Base-by-base conservation (phyloP, 1,140 invertebrate genomes). In the Diachasma alloeum region DNA sequence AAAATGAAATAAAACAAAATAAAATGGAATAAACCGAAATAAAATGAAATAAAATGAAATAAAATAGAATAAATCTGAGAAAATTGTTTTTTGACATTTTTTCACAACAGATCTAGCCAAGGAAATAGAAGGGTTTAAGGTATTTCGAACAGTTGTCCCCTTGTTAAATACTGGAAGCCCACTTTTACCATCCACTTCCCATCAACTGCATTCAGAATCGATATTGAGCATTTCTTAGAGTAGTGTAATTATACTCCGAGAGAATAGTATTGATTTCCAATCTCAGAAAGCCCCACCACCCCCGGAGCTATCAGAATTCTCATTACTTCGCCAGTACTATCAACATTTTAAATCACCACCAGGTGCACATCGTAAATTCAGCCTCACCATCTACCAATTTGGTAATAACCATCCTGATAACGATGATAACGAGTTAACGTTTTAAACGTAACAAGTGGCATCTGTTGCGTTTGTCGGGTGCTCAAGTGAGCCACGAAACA, bases 401-500 rank as follows among this genome's bases (percentile, higher is more conserved):
- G 19, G 24, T 19, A 63, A 63, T 24, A 26, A n/a, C 59, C 59
- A 63, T 4, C 31, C 31, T 19, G 24, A 63, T 24, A 63, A 26
- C 24, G 22, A 63, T 8, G 59, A 63, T 63, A 63, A 63, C 59
- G 59, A 22, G 13, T 13, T 9, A 31, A 39, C 24, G 36, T 36
- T 75, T 72, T 72, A 78, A 83, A 84, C 75, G 84, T 85, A 85
- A 85, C 84, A 85, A 85, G 84, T 85, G 84, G 84, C 79, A 84
- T 85, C 84, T 85, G 83, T 83, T 84, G 84, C 83, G 78, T 82
- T 82, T 71, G 74, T 79, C 78, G 78, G 66, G 5, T 37, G 63
- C 81, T 78, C 83, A 84, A 84, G 80, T 83, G 76, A 67, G 44
- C 78, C 67, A 53, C 80, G 79, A 83, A 83, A 85, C 80, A 80